Conservation (phyloP, 2,113 vertebrate genomes). For the Synodontis membranacea region DNA sequence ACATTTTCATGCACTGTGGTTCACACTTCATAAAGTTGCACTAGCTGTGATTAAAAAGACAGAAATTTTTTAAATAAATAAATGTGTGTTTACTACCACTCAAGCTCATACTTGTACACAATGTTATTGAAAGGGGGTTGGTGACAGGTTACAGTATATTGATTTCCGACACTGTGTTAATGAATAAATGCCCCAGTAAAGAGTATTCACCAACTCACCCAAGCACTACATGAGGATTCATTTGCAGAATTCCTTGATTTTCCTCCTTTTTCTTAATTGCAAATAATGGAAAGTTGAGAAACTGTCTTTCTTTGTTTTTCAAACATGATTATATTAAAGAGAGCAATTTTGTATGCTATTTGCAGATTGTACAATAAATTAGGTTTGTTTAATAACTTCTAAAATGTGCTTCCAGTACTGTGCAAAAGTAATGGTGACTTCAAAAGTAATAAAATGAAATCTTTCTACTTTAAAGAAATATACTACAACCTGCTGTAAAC, state of each 20-base stretch:
- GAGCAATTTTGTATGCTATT: neutral
- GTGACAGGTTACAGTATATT: neutral
- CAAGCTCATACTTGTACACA: neutral
- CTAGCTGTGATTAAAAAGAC: neutral
- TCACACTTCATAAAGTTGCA: neutral
- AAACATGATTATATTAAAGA: neutral
- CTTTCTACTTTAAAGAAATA: no score
- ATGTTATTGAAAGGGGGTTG: neutral
- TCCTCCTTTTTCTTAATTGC: neutral
- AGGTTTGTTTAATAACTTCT: no score
- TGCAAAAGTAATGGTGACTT: no score
- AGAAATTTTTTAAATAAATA: neutral
- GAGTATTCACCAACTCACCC: neutral
- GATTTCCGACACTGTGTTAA: neutral
- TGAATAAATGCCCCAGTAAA: conserved; percentile 21
- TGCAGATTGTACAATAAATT: neutral
- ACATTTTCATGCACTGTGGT: neutral
- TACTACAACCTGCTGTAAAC: no score
- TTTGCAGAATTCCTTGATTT: neutral
- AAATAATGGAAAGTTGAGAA: neutral
- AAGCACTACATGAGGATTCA: neutral
- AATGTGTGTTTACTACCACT: neutral
- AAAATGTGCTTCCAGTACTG: neutral
- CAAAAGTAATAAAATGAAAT: no score
- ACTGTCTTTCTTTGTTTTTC: neutral